Evolutionary conservation across 2,797 vertebrate species (phyloP), one percentile per base, ranked within the genome.

Genomic region (Gallinago nigripennis): DNA sequence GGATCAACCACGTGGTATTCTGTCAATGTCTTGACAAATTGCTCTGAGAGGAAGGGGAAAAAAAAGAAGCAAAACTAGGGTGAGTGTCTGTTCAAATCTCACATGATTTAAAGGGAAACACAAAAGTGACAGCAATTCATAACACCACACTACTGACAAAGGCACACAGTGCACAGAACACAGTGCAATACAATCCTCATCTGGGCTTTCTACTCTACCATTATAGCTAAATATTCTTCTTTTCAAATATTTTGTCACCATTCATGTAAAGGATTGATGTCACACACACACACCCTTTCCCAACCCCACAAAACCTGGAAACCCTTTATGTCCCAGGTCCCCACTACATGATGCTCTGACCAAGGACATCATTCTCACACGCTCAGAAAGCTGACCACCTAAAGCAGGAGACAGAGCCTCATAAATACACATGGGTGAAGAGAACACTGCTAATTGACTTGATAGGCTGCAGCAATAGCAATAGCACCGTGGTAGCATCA

Each of bases 1-100:
- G 99, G 99, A 57, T 98, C 97, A 89, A 99, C 98, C 37, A 99
- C 81, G 3, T 98, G 97, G 95, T 98, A 98, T 28, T 98, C 98
- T n/a, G 97, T 93, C 76, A 98, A 90, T 6, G 98, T 81, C 83
- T 97, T 97, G 92, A 98, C 18, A 85, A 98, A 97, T 72, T 92
- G 96, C 54, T 98, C 99, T 99, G 96, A 64, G 89, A 95, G 73
- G 88, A 91, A 91, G 66, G 3, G 20, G 2, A 7, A 33, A 54
- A 70, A 71, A 50, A 58, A 72, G 4, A 88, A 64, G 57, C 4
- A 73, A 85, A 89, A 73, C 20, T 14, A 60, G 3, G 7, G 51
- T 92, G 57, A 94, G 57, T 75, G 6, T 9, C 35, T 57, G 16
- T 56, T 70, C 37, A 54, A 24, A 61, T 58, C 12, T 50, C 3